A percentile compares a stretch with the other conserved stretches of the same genome.
Conservation (phyloP, 2,888 invertebrate genomes). For the Machimus atricapillus region DNA sequence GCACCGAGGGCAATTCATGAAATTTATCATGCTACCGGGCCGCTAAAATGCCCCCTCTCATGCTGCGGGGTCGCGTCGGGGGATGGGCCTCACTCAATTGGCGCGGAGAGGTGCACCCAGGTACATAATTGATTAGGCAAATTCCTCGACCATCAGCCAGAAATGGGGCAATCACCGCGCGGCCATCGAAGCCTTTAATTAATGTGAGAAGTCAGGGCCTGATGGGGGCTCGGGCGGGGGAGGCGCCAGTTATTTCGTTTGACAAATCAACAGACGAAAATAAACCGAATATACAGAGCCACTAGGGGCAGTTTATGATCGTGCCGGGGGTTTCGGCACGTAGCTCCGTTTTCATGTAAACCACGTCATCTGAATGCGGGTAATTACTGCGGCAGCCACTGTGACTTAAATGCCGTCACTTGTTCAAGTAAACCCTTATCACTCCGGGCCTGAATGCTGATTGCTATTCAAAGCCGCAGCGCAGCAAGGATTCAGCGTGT, state of each 20-base stretch:
- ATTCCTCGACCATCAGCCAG: slow-evolving; percentile 5
- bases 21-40: neutral
- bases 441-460: neutral
- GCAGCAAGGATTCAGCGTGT: neutral
- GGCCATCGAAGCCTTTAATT: neutral
- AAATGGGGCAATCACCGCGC: neutral
- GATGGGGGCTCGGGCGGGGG: neutral
- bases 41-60: neutral
- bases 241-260: neutral
- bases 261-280: slow-evolving; percentile 32
- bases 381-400: slow-evolving; percentile 33
- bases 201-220: neutral
- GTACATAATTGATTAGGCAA: slow-evolving; percentile 30
- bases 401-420: slow-evolving; percentile 9
- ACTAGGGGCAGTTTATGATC: neutral
- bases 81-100: neutral
- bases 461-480: slow-evolving; percentile 23
- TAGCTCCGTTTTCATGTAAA: neutral
- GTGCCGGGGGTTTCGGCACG: neutral
- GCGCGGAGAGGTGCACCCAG: neutral
- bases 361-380: slow-evolving; percentile 35
- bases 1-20: neutral
- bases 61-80: neutral
- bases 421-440: slow-evolving; percentile 26
- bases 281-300: neutral